Evolutionary conservation across 2,113 vertebrate genomes (phyloP).

Genomic region (Mungos mungo): DNA sequence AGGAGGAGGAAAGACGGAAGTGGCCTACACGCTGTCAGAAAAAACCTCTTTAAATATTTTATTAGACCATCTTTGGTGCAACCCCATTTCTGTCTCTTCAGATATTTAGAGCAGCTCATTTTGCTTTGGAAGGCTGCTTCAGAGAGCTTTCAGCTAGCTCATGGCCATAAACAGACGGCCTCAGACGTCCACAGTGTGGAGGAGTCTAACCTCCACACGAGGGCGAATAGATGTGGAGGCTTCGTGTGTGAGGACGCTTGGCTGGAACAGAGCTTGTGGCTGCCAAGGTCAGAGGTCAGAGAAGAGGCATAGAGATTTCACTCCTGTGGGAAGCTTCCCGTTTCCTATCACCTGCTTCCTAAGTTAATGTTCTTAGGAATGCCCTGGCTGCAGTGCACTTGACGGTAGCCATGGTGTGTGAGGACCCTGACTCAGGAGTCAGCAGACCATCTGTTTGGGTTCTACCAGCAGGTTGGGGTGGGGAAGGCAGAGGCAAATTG

Average conservation of each 20-base stretch:
- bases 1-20: conserved; percentile 55
- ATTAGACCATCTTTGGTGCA: conserved; percentile 61
- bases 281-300: conserved; percentile 28
- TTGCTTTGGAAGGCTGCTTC: conserved; percentile 32
- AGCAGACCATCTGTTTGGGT: not conserved
- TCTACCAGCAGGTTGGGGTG: not conserved
- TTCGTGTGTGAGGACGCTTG: not conserved
- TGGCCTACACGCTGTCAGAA: conserved; percentile 24
- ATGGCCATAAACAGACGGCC: conserved; percentile 36
- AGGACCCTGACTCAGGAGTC: not conserved
- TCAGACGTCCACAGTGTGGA: not conserved
- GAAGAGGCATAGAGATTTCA: not conserved
- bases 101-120: conserved; percentile 62
- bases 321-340: not conserved
- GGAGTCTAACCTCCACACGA: not conserved
- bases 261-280: not conserved
- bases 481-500: not conserved
- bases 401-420: rapidly evolving
- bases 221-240: not conserved
- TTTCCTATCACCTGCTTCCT: not conserved
- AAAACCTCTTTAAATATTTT: conserved; percentile 77
- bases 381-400: not conserved
- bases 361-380: conserved; percentile 22
- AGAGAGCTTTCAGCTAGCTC: not conserved
- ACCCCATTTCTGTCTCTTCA: conserved; percentile 63